Conservation (phyloP, 2,113 vertebrate genomes). For the Rhodinocichla rosea region DNA sequence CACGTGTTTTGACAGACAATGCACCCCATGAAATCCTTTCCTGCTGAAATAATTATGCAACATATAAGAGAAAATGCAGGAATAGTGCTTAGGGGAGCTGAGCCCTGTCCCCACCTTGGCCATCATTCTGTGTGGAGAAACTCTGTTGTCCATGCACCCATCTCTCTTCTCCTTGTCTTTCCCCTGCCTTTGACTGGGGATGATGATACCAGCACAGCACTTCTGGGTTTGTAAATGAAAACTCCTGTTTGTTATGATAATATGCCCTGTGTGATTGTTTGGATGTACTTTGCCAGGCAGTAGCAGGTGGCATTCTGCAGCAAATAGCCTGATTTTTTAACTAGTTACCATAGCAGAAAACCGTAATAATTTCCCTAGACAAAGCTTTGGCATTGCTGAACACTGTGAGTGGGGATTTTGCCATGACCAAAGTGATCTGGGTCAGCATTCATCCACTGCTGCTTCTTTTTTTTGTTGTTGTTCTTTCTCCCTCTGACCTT, state of each 20-base stretch:
- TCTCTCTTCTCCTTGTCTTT: not conserved
- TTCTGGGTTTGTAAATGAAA: not conserved
- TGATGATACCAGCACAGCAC: fast-evolving
- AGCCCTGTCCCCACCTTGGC: not conserved
- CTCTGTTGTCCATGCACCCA: fast-evolving
- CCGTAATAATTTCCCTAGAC: not conserved
- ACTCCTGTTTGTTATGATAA: fast-evolving
- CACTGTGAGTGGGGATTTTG: not conserved
- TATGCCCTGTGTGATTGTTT: not conserved
- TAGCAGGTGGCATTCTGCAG: not conserved
- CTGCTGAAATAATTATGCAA: not conserved
- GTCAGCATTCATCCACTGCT: not conserved
- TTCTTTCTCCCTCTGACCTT: not conserved
- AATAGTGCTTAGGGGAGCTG: not conserved
- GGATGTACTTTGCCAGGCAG: not conserved
- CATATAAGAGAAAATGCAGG: not conserved
- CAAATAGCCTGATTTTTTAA: not conserved
- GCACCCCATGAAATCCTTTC: not conserved
- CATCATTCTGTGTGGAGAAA: not conserved
- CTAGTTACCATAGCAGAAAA: not conserved
- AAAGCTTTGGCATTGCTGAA: not conserved
- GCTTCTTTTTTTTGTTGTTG: not conserved
- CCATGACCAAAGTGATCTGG: not conserved
- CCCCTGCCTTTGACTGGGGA: no score
- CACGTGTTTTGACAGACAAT: not conserved